These are phyloP conservation scores for Forbesichthys papilliferus DNA, from an alignment of 2,113 vertebrate species.

Conservation along the genomic window DNA sequence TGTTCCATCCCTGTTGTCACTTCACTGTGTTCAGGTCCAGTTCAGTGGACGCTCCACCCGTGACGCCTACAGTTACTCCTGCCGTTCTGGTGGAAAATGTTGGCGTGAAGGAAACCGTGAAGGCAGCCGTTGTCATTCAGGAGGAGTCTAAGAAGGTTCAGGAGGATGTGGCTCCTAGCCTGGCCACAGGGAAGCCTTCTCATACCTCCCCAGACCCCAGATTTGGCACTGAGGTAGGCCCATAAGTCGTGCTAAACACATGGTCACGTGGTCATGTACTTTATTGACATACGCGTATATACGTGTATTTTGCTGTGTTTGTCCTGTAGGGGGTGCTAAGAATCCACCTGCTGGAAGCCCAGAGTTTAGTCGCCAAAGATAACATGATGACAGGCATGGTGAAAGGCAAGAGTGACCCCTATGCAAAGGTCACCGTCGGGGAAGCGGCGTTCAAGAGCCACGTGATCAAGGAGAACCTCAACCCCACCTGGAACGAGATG, in stretches of 20 bases:
- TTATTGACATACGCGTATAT: neutral
- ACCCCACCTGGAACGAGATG: slow-evolving; percentile 89
- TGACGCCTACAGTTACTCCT: slow-evolving; percentile 50
- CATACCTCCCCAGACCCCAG: slow-evolving; percentile 76
- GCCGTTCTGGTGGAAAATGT: slow-evolving; percentile 29
- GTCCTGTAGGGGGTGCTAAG: slow-evolving; percentile 83
- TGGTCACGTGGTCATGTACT: too few relatives aligned
- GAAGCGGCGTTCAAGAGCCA: slow-evolving; percentile 79
- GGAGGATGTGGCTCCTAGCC: slow-evolving; percentile 65
- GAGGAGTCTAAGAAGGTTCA: slow-evolving; percentile 64
- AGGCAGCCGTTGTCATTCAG: slow-evolving; percentile 26
- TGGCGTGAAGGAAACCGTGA: slow-evolving; percentile 16
- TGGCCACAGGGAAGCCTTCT: slow-evolving; percentile 55
- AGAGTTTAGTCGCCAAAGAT: slow-evolving; percentile 87
- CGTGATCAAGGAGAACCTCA: slow-evolving; percentile 87
- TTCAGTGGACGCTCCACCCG: slow-evolving; percentile 54
- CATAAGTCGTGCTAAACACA: too few relatives aligned
- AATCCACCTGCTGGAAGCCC: slow-evolving; percentile 86
- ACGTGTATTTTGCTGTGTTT: neutral
- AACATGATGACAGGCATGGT: slow-evolving; percentile 81
- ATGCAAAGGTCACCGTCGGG: slow-evolving; percentile 80
- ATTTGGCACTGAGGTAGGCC: slow-evolving; percentile 82
- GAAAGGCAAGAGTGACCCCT: slow-evolving; percentile 92
- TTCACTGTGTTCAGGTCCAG: slow-evolving; percentile 46
- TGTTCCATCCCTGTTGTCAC: neutral